Conservation (phyloP, 2,888 invertebrate species). For the Mechanitis messenoides region DNA sequence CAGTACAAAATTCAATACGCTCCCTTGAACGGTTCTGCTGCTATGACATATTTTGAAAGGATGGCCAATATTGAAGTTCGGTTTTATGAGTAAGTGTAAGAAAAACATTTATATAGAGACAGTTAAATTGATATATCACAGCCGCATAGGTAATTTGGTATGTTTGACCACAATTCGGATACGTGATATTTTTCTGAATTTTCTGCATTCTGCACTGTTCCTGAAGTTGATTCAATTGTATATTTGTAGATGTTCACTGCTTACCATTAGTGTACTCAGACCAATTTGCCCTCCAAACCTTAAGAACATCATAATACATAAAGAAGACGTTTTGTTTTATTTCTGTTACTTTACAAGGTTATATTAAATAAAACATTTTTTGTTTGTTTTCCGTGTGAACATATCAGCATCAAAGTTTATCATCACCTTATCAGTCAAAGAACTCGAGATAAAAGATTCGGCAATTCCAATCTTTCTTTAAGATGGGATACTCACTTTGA, state of each 20-base stretch:
- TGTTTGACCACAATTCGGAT: no score
- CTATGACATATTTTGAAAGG: constrained; percentile 95
- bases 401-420: constrained; percentile 13
- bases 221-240: no score
- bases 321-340: not conserved
- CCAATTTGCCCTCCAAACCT: no score
- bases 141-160: no score
- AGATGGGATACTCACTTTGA: not conserved
- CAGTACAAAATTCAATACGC: constrained; percentile 98
- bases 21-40: constrained; percentile 89
- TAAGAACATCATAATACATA: no score
- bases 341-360: not conserved
- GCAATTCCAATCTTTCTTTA: constrained; percentile 2
- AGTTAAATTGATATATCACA: not conserved
- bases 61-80: constrained; percentile 96
- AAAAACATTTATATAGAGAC: not conserved
- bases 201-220: no score
- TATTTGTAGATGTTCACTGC: no score
- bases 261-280: no score
- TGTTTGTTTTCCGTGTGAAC: constrained; percentile 10
- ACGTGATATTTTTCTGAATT: no score
- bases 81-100: constrained; percentile 90
- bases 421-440: constrained; percentile 21
- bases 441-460: constrained; percentile 3
- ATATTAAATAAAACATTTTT: constrained; percentile 6